These are phyloP conservation scores for Xenopus petersii DNA, from an alignment of 2,797 vertebrate species.

Conservation along the genomic window DNA sequence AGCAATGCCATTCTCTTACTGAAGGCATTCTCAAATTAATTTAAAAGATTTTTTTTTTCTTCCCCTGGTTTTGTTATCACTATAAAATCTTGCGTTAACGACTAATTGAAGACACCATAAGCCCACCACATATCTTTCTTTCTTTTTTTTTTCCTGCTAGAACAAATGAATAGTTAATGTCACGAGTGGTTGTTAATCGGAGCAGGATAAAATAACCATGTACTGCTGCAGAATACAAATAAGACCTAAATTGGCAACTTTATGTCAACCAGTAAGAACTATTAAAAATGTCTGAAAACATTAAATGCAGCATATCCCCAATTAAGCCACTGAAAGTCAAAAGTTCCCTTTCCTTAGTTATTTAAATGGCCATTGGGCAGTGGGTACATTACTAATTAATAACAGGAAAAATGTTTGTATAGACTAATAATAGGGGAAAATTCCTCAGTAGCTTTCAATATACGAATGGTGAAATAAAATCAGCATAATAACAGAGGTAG, in stretches of 20 bases:
- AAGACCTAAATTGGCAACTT: constrained; percentile 51
- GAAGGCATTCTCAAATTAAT: constrained; percentile 86
- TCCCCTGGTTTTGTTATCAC: constrained; percentile 64
- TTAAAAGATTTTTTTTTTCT: constrained; percentile 71
- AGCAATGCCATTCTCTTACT: constrained; percentile 84
- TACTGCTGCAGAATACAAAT: constrained; percentile 50
- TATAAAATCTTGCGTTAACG: constrained; percentile 71
- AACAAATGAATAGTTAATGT: constrained; percentile 63
- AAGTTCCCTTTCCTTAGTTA: constrained; percentile 53
- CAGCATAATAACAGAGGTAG: constrained; percentile 6
- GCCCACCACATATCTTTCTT: constrained; percentile 54
- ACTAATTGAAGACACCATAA: constrained; percentile 71
- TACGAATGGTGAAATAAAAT: constrained; percentile 8
- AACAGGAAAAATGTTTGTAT: constrained; percentile 24
- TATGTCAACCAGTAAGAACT: constrained; percentile 52
- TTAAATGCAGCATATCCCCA: constrained; percentile 51
- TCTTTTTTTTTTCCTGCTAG: constrained; percentile 54
- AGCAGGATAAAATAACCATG: constrained; percentile 42
- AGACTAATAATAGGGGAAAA: constrained; percentile 3
- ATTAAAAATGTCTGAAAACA: constrained; percentile 53
- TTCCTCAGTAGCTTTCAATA: constrained; percentile 6
- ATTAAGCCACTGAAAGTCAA: constrained; percentile 46
- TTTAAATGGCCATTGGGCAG: constrained; percentile 47
- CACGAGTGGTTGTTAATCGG: constrained; percentile 57
- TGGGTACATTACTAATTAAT: constrained; percentile 43